A percentile compares a stretch with the other conserved stretches of the same genome.
These are phyloP conservation scores for Nycticebus coucang DNA, from an alignment of 2,113 vertebrate genomes.

Conservation along the genomic window DNA sequence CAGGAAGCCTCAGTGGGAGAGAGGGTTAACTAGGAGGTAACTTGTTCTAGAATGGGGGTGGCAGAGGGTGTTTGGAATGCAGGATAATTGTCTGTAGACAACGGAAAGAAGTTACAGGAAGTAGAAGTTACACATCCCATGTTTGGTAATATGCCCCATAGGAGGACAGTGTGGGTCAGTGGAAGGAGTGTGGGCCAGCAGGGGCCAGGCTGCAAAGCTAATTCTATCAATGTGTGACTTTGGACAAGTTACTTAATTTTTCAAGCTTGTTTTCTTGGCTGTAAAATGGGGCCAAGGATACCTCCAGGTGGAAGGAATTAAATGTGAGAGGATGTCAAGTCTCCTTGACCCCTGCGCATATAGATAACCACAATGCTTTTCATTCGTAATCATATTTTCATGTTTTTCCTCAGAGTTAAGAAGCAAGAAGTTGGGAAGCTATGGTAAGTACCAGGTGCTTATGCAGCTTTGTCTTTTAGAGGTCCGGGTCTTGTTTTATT, in stretches of 20 bases:
- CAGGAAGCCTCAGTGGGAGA: not conserved
- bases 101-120: not conserved
- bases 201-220: not conserved
- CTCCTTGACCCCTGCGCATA: not conserved
- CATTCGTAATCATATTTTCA: not conserved
- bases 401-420: constrained; percentile 5
- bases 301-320: not conserved
- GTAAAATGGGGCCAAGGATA: not conserved
- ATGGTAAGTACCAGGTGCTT: constrained; percentile 36
- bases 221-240: not conserved
- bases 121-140: not conserved
- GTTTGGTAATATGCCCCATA: not conserved
- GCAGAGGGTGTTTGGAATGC: not conserved
- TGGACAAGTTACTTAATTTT: not conserved
- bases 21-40: not conserved
- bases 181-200: not conserved
- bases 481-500: not conserved
- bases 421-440: constrained; percentile 1
- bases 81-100: not conserved
- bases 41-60: not conserved
- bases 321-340: not conserved
- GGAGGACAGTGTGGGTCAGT: not conserved
- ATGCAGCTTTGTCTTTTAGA: not conserved
- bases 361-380: not conserved
- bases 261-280: not conserved